Evolutionary conservation across 2,888 invertebrate genomes (phyloP).

Genomic region (Alsophila aescularia): DNA sequence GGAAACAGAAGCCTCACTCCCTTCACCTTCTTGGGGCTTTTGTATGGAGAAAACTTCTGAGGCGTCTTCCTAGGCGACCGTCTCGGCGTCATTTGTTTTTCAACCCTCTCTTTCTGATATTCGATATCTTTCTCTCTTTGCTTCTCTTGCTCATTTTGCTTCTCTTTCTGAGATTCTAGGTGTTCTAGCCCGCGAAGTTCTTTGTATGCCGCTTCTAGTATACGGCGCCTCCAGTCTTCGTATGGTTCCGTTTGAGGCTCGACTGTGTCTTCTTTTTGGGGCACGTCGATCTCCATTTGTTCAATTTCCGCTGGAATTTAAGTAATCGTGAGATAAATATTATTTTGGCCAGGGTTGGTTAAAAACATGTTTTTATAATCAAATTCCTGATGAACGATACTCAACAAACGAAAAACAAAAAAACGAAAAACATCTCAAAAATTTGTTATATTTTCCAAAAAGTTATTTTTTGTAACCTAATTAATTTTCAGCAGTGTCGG

Average conservation of each 20-base stretch:
- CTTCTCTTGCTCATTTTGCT: background rate
- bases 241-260: constrained; percentile 81
- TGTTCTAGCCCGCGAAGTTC: constrained; percentile 56
- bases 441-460: too few species aligned
- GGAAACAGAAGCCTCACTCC: constrained; percentile 71
- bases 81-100: constrained; percentile 45
- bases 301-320: constrained; percentile 49
- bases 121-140: constrained; percentile 46
- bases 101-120: constrained; percentile 3
- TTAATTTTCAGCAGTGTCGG: too few species aligned
- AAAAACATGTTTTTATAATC: too few species aligned
- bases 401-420: too few species aligned
- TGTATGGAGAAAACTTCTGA: constrained; percentile 67
- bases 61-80: constrained; percentile 67
- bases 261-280: constrained; percentile 40
- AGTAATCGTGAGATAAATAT: background rate
- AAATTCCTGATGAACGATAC: too few species aligned
- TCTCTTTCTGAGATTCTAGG: constrained; percentile 25
- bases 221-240: constrained; percentile 85
- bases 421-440: too few species aligned
- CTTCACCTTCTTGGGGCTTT: constrained; percentile 52
- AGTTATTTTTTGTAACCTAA: too few species aligned
- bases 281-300: constrained; percentile 56
- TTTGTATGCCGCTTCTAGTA: constrained; percentile 78
- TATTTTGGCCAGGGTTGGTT: too few species aligned